Conservation (phyloP, 2,888 invertebrate genomes). For the Cybosia mesomella region DNA sequence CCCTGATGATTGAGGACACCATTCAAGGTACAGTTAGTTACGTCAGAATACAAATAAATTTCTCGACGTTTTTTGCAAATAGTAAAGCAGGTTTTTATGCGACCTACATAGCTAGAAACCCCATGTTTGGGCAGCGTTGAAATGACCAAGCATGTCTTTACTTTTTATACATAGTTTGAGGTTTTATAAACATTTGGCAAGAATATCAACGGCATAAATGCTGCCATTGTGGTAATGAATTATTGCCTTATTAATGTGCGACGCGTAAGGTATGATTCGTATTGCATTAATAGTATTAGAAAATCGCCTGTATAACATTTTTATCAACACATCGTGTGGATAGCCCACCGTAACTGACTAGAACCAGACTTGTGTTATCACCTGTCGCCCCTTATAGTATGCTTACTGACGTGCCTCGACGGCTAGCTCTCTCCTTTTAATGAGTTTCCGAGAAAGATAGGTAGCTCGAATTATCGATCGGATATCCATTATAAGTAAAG, state of each 20-base stretch:
- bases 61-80: conserved; percentile 65
- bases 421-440: conserved; percentile 76
- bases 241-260: conserved; percentile 36
- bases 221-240: conserved; percentile 23
- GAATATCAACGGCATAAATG: conserved; percentile 35
- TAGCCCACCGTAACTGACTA: conserved; percentile 49
- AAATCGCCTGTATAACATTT: conserved; percentile 72
- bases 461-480: conserved; percentile 28
- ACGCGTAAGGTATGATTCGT: conserved; percentile 31
- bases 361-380: conserved; percentile 70
- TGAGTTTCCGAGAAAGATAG: conserved; percentile 62
- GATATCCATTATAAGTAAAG: neutral
- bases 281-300: conserved; percentile 71
- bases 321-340: conserved; percentile 61
- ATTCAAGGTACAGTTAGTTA: conserved; percentile 67
- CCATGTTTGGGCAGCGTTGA: conserved; percentile 50
- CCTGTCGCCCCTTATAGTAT: conserved; percentile 69
- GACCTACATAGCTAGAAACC: conserved; percentile 58
- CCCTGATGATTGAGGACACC: conserved; percentile 65
- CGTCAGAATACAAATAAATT: conserved; percentile 62
- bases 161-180: conserved; percentile 11
- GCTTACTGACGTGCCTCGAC: conserved; percentile 57
- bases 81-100: conserved; percentile 63
- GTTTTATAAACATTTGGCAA: conserved; percentile 29
- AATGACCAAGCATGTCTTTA: conserved; percentile 30